Conservation (phyloP, 2,888 invertebrate genomes). For the Aphidoletes aphidimyza region DNA sequence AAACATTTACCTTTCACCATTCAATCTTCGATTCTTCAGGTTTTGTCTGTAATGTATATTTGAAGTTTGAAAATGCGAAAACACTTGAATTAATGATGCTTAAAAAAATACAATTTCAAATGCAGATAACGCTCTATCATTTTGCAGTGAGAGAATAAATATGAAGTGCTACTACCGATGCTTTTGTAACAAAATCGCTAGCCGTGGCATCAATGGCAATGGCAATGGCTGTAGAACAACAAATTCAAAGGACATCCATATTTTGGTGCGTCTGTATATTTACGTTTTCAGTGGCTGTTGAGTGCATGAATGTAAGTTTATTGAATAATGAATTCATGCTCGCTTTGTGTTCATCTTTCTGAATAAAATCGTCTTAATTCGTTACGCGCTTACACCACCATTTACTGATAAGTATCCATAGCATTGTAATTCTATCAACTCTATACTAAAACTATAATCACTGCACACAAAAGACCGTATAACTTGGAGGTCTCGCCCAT, state of each 20-base stretch:
- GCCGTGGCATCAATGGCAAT: neutral
- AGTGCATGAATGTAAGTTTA: neutral
- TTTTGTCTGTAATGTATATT: neutral
- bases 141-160: too few relatives aligned
- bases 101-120: neutral
- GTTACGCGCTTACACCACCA: too few relatives aligned
- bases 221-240: neutral
- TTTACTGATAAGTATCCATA: too few relatives aligned
- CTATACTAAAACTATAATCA: too few relatives aligned
- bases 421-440: too few relatives aligned
- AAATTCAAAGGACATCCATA: neutral
- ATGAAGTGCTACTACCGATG: too few relatives aligned
- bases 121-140: neutral
- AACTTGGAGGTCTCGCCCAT: neutral
- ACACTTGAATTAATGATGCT: neutral
- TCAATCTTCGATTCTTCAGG: neutral
- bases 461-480: too few relatives aligned
- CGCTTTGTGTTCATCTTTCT: neutral
- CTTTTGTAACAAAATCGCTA: neutral
- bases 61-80: neutral
- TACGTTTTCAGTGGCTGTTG: neutral
- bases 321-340: constrained; percentile 37
- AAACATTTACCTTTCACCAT: neutral
- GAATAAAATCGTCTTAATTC: too few relatives aligned
- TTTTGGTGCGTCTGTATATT: neutral